Percentiles rank a stretch among this genome's conserved stretches.
Conservation (phyloP, 23 tunicate species). For the Trididemnum nubilum region DNA sequence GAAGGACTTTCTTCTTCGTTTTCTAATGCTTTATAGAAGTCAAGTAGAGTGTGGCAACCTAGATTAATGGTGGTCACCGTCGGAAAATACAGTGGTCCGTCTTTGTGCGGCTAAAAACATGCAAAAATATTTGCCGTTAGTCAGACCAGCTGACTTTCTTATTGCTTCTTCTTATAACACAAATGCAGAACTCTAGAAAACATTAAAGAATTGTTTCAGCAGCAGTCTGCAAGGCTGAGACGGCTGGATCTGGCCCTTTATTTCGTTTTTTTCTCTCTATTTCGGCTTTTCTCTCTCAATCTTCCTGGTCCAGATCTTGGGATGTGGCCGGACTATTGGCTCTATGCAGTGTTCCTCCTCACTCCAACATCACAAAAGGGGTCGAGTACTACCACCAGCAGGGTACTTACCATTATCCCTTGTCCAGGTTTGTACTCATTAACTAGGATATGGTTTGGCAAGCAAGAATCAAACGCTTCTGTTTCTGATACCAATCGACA, state of each 20-base stretch:
- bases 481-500: constrained; percentile 18
- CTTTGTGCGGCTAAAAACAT: constrained; percentile 79
- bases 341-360: too few species aligned
- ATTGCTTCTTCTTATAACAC: neutral
- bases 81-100: constrained; percentile 88
- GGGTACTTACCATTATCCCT: constrained; percentile 81
- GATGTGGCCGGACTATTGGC: too few species aligned
- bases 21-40: constrained; percentile 43
- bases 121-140: neutral
- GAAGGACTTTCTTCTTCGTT: neutral
- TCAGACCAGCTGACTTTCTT: neutral
- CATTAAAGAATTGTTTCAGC: neutral
- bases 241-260: neutral
- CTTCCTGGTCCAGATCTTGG: too few species aligned
- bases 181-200: too few species aligned
- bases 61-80: constrained; percentile 77
- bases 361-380: neutral
- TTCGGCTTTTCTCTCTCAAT: neutral
- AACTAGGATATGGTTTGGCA: constrained; percentile 83
- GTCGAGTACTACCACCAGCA: too few species aligned
- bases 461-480: constrained; percentile 15
- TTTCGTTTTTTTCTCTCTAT: neutral
- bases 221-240: neutral
- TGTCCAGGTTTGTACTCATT: constrained; percentile 95
- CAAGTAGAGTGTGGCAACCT: constrained; percentile 75